Conservation (phyloP, 2,113 vertebrate species). For the Coturnix japonica region DNA sequence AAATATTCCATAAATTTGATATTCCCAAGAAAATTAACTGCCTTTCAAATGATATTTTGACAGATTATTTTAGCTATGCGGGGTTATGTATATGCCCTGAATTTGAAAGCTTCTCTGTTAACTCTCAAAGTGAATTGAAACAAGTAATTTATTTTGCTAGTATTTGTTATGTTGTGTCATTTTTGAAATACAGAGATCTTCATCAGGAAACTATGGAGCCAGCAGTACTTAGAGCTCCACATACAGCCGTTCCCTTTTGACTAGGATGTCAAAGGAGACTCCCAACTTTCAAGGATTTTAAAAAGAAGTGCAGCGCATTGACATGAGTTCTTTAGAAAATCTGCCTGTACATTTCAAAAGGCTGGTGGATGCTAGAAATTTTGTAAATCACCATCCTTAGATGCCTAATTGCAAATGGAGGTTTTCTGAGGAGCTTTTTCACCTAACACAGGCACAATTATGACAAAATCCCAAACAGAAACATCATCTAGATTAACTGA, state of each 20-base stretch:
- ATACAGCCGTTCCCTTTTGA: neutral
- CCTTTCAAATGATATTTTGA: constrained; percentile 28
- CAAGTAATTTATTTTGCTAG: constrained; percentile 34
- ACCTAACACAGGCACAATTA: neutral
- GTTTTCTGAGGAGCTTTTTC: neutral
- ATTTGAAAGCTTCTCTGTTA: constrained; percentile 17
- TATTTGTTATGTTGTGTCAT: neutral
- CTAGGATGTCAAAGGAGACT: neutral
- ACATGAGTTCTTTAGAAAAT: neutral
- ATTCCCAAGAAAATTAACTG: constrained; percentile 21
- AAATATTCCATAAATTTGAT: constrained; percentile 8
- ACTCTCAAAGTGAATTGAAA: constrained; percentile 6
- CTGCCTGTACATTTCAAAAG: neutral
- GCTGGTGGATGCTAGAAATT: neutral
- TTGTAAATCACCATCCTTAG: neutral
- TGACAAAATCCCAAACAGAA: neutral
- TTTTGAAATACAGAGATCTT: constrained; percentile 1
- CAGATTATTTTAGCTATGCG: constrained; percentile 11
- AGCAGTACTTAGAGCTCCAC: neutral
- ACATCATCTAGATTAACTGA: neutral
- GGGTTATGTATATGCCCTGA: neutral
- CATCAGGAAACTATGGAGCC: neutral
- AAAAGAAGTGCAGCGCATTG: neutral
- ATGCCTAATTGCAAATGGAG: neutral
- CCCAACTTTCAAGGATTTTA: neutral